Conservation (phyloP, 2,888 invertebrate species). For the Phortica magna region DNA sequence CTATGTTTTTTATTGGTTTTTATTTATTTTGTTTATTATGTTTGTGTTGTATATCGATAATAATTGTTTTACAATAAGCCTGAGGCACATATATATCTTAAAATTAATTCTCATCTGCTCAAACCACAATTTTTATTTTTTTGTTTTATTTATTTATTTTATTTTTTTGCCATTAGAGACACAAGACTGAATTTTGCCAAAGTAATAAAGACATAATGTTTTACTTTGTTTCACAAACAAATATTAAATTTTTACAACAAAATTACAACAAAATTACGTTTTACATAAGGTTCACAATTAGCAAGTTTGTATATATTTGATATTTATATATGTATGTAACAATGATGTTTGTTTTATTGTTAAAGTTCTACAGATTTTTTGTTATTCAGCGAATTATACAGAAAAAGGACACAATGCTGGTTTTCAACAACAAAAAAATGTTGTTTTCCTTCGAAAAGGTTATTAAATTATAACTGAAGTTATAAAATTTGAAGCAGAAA, state of each 20-base stretch:
- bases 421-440: no score
- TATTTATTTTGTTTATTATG: constrained; percentile 28
- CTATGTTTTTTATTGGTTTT: neutral
- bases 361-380: neutral
- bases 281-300: neutral
- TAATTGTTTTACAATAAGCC: constrained; percentile 75
- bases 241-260: constrained; percentile 6
- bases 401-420: no score
- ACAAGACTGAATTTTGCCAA: neutral
- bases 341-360: neutral
- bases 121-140: neutral
- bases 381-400: neutral
- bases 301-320: neutral
- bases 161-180: neutral
- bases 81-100: constrained; percentile 69
- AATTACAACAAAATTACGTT: neutral
- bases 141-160: neutral
- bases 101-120: constrained; percentile 1
- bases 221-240: constrained; percentile 14
- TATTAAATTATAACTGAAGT: no score
- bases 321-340: neutral
- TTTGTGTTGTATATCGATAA: constrained; percentile 46
- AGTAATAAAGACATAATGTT: neutral
- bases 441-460: no score
- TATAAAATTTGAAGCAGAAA: no score